phyloP scores from a whole-genome alignment of 92 coral and sea anemone species.

The Muricea muricata region DNA sequence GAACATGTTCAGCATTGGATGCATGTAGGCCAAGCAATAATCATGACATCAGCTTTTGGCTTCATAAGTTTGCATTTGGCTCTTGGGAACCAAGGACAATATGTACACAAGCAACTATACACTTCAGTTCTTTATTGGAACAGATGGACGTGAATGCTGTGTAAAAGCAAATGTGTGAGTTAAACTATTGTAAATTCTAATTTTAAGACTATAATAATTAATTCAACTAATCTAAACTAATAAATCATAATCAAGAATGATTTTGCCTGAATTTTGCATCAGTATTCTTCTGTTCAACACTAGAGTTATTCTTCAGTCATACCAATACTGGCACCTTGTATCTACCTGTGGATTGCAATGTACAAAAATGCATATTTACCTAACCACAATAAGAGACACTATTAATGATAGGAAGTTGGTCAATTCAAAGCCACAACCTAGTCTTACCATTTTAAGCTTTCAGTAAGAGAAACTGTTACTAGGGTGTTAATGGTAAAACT shows the following conservation, averaged over 20 bases:
- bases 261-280: conserved; percentile 10
- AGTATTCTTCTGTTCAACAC: neutral
- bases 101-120: neutral
- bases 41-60: neutral
- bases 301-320: neutral
- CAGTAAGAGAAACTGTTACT: no score
- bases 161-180: conserved; percentile 18
- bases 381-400: no score
- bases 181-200: neutral
- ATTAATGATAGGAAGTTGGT: no score
- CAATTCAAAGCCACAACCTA: no score
- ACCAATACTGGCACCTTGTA: neutral
- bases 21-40: neutral
- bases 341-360: neutral
- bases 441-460: no score
- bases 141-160: conserved; percentile 11
- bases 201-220: neutral
- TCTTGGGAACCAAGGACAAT: neutral
- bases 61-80: conserved; percentile 2
- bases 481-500: neutral
- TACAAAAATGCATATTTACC: neutral
- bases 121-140: neutral
- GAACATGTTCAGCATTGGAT: neutral
- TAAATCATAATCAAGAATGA: neutral
- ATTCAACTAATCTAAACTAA: neutral